Evolutionary conservation across 2,888 invertebrate genomes (phyloP).

Genomic region (Thecocarcelia acutangulata): DNA sequence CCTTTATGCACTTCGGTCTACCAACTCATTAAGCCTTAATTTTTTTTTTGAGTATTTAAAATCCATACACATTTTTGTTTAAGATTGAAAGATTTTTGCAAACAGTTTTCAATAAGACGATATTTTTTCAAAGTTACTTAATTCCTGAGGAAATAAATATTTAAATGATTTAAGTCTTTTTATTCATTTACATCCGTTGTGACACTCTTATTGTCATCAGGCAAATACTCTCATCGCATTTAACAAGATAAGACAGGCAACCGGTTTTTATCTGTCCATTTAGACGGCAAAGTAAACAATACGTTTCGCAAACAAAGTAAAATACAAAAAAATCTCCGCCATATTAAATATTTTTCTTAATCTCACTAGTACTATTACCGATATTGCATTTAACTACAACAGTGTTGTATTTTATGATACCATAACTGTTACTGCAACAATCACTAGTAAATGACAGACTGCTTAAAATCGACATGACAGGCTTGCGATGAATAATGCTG

Average conservation of each 20-base stretch:
- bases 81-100: too few species aligned
- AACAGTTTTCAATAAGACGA: too few species aligned
- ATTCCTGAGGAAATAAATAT: too few species aligned
- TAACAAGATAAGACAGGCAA: constrained; percentile 38
- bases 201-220: too few species aligned
- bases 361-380: background rate
- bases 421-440: constrained; percentile 26
- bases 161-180: too few species aligned
- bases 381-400: background rate
- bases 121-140: too few species aligned
- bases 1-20: too few species aligned
- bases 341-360: constrained; percentile 36
- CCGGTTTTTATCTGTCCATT: constrained; percentile 12
- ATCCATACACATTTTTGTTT: too few species aligned
- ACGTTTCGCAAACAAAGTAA: constrained; percentile 7
- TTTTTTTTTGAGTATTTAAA: too few species aligned
- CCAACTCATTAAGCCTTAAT: too few species aligned
- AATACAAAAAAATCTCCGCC: background rate
- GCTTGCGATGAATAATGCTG: constrained; percentile 61
- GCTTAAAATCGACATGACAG: constrained; percentile 65
- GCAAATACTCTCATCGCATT: background rate
- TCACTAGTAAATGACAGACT: constrained; percentile 54
- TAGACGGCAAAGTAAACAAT: constrained; percentile 45
- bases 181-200: too few species aligned
- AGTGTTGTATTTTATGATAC: background rate